Percentiles rank a stretch among this genome's conserved stretches.
Conservation (phyloP, 1,140 invertebrate genomes). For the Sitobion miscanthi region DNA sequence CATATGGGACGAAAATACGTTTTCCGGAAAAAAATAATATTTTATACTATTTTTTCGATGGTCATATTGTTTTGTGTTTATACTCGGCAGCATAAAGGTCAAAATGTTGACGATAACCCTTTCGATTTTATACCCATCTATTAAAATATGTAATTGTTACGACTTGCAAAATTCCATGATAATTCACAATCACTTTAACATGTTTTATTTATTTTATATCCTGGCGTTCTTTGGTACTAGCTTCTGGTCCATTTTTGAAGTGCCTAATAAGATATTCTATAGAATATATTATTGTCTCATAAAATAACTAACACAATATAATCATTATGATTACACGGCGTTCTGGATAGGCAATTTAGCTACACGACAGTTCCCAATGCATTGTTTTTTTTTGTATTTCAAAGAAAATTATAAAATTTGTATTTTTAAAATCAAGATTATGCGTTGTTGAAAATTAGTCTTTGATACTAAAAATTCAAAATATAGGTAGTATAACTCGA, state of each 20-base stretch:
- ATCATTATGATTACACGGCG: background rate
- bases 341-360: background rate
- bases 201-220: background rate
- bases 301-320: background rate
- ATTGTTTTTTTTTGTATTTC: too few relatives aligned
- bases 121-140: background rate
- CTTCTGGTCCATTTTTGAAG: background rate
- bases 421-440: background rate
- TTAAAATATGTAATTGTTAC: background rate
- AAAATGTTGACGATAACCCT: background rate
- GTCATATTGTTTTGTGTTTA: background rate
- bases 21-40: too few relatives aligned
- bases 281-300: too few relatives aligned
- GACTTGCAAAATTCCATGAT: background rate
- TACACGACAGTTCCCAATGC: background rate
- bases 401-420: too few relatives aligned
- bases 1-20: too few relatives aligned
- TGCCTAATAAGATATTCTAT: too few relatives aligned
- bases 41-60: too few relatives aligned
- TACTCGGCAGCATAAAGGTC: background rate
- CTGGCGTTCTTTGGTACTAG: background rate
- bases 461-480: background rate
- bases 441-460: background rate
- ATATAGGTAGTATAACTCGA: background rate
- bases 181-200: background rate